Percentiles rank a stretch among this genome's conserved stretches.
Evolutionary conservation across 2,113 vertebrate genomes (phyloP).

Genomic region (Junco hyemalis): DNA sequence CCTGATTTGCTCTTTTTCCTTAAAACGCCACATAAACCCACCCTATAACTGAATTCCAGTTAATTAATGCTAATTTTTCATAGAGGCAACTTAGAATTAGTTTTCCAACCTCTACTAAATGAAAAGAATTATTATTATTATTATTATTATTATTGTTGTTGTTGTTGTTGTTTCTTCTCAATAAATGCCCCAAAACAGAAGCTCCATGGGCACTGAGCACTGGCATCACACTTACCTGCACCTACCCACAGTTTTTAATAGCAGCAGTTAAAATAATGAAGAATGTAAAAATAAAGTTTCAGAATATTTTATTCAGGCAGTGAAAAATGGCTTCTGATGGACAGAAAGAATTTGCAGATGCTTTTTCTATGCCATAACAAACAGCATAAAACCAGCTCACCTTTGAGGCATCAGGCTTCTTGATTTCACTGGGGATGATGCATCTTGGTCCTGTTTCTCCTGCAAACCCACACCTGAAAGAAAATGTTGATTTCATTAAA

Average conservation of each 20-base stretch:
- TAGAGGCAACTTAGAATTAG: neutral
- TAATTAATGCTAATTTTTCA: neutral
- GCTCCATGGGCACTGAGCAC: neutral
- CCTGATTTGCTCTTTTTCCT: neutral
- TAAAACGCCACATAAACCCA: neutral
- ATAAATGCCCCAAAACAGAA: neutral
- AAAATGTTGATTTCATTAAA: neutral
- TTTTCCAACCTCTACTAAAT: neutral
- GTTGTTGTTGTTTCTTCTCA: neutral
- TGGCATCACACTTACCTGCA: neutral
- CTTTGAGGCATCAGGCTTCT: conserved; percentile 83
- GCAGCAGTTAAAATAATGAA: neutral
- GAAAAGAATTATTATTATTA: neutral
- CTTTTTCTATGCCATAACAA: neutral
- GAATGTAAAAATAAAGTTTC: neutral
- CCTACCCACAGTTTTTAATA: neutral
- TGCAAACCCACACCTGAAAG: conserved; percentile 93
- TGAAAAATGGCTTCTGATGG: neutral
- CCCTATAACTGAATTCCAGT: neutral
- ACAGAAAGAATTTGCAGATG: neutral
- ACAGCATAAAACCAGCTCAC: conserved; percentile 25
- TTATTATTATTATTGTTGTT: too few species aligned
- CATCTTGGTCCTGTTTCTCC: conserved; percentile 97
- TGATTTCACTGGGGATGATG: conserved; percentile 96
- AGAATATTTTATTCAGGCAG: neutral